Evolutionary conservation across 2,113 vertebrate species (phyloP).

Genomic region (Syngnathus floridae): DNA sequence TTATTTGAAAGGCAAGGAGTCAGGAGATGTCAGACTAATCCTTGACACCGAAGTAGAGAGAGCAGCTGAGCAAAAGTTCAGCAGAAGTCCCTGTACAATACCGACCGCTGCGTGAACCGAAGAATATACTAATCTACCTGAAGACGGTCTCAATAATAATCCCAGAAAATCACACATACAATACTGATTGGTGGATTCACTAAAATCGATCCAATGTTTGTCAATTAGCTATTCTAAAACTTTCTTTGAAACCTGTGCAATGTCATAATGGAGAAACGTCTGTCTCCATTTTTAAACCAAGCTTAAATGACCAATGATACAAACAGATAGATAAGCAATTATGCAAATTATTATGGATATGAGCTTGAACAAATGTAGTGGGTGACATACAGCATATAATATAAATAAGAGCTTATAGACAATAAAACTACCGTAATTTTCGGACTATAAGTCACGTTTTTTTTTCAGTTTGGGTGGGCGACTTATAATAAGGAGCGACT

Average conservation of each 20-base stretch:
- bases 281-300: too few species aligned
- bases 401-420: too few species aligned
- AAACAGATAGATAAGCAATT: neutral
- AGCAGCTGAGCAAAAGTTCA: slow-evolving; percentile 28
- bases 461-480: too few species aligned
- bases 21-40: slow-evolving; percentile 65
- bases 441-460: too few species aligned
- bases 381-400: too few species aligned
- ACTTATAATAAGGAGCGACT: too few species aligned
- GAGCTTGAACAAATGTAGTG: too few species aligned
- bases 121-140: slow-evolving; percentile 9
- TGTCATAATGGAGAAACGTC: too few species aligned
- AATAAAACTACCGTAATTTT: too few species aligned
- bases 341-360: too few species aligned
- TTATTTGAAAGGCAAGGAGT: slow-evolving; percentile 56
- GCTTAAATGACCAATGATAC: neutral
- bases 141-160: neutral
- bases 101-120: slow-evolving; percentile 50
- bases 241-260: neutral
- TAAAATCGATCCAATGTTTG: neutral
- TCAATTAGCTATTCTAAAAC: neutral
- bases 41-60: slow-evolving; percentile 43
- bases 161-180: slow-evolving; percentile 1
- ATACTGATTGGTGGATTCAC: slow-evolving; percentile 10
- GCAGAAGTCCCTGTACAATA: slow-evolving; percentile 19